Evolutionary conservation across 2,113 vertebrate genomes (phyloP).

Genomic region (Perca schrenkii): DNA sequence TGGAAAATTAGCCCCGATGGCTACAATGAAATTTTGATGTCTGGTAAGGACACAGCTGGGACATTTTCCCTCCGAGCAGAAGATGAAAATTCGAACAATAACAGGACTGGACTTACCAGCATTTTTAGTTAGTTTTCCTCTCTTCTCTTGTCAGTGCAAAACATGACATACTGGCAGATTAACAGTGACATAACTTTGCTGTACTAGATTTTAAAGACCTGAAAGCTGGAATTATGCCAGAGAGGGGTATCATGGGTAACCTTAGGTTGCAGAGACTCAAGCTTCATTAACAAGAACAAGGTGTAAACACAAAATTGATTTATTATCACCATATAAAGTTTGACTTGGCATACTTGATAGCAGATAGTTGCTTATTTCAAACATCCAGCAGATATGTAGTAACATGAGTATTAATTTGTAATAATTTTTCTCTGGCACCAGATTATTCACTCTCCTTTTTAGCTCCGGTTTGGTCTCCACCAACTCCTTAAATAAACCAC

Average conservation of each 20-base stretch:
- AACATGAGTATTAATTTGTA: too few species aligned
- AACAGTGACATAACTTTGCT: neutral
- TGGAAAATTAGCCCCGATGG: constrained; percentile 1
- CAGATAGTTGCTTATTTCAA: too few species aligned
- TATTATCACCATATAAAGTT: neutral
- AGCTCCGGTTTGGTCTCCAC: too few species aligned
- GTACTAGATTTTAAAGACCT: neutral
- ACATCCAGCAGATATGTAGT: too few species aligned
- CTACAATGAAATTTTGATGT: neutral
- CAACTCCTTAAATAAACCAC: too few species aligned
- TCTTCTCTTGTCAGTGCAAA: neutral
- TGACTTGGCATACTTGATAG: too few species aligned
- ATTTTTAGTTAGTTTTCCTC: neutral
- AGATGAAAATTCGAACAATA: neutral
- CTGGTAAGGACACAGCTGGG: neutral
- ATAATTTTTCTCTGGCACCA: too few species aligned
- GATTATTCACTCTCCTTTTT: too few species aligned
- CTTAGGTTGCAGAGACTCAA: neutral
- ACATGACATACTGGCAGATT: neutral
- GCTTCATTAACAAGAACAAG: neutral
- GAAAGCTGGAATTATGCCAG: too few species aligned
- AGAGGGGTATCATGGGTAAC: neutral
- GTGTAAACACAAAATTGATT: neutral
- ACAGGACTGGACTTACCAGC: neutral
- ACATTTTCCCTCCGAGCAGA: neutral